Base-by-base conservation (phyloP, 92 coral and sea anemone species). In the Heliopora coerulea region DNA sequence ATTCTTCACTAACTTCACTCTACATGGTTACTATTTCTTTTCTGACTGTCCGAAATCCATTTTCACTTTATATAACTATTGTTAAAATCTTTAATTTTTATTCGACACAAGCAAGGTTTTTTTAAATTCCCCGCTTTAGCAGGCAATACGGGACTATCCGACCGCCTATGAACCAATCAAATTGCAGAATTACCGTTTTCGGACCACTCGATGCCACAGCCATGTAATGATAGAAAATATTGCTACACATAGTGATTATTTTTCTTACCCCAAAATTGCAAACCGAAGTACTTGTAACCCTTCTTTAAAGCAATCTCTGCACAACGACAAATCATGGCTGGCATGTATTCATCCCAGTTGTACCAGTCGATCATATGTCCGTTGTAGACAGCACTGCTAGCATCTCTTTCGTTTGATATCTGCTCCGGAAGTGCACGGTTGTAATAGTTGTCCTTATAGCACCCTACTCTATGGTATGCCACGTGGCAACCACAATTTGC, bases 321-420 rank as follows among this genome's bases (percentile, higher is more conserved):
- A 65, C 96, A 89, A 54, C 96, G 75, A 49, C 96, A 90, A 1
- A 91, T 88, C 74, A 90, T 87, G 0, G 56, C 90, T 3, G 77
- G 75, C 78, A 88, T 84, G 74, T 84, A 90, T 28, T 58, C 65
- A 65, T 90, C 72, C 96, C 96, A 90, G 57, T 88, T 40, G 10
- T 10, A 28, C 96, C 96, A 90, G 6, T 88, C 82, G 39, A 90
- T 83, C 74, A 56, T 40, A 0, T 54, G 64, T 0, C 84, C 83
- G 11, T 69, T 83, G 40, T 40, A 87, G 54, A 87, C 91, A 28
- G 84, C 82, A 58, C 89, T 89, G 1, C 7, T 39, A 30, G 63
- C 32, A 73, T 87, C 96, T 9, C 96, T 82, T 57, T 85, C 96
- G 72, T 90, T 90, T 29, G 85, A 30, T 12, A 90, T 78, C 54